Evolutionary conservation across 2,113 vertebrate genomes (phyloP), one percentile per base, ranked within the genome.

Genomic region (Cairina moschata): DNA sequence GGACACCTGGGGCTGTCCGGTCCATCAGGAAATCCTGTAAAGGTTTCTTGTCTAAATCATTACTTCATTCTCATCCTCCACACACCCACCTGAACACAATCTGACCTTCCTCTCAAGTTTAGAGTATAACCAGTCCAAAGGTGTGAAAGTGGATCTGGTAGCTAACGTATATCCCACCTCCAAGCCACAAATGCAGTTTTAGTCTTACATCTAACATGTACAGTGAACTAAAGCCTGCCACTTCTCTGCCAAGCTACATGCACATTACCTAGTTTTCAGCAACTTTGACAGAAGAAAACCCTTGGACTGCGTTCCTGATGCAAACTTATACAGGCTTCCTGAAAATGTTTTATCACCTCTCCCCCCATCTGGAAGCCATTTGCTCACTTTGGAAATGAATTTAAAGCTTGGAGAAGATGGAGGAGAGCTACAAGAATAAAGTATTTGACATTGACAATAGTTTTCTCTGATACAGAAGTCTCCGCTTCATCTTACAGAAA

Each of bases 161-260:
- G 32, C 13, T 7, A 5, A 9, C 1, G 28, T 21, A 15, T 3
- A 22, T 5, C 9, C 11, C 44, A 40, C 21, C 32, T 22, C 12
- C 17, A 0, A 1, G 46, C n/a, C 63, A 3, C 3, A 17, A 38
- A 20, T 0, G 11, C 36, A 67, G 28, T 4, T 68, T 1, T 14
- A 48, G 32, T 1, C 31, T 5, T 29, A 80, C 55, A 42, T 8
- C 29, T 55, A 65, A 54, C 38, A 28, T 5, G 0, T 44, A 8
- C 0, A 0, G 5, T 1, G 31, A 86, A 29, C 8, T 2, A 7
- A 8, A 71, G 72, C 46, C 68, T 6, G 26, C 54, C 55, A 36
- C 46, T 84, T 25, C 65, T 16, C 48, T 36, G 65, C 52, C 56
- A 60, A 78, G 21, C 1, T 2, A 28, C 56, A 52, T 10, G 29